Evolutionary conservation across 92 coral and sea anemone genomes (phyloP).

Genomic region (Zoanthus solanderi): DNA sequence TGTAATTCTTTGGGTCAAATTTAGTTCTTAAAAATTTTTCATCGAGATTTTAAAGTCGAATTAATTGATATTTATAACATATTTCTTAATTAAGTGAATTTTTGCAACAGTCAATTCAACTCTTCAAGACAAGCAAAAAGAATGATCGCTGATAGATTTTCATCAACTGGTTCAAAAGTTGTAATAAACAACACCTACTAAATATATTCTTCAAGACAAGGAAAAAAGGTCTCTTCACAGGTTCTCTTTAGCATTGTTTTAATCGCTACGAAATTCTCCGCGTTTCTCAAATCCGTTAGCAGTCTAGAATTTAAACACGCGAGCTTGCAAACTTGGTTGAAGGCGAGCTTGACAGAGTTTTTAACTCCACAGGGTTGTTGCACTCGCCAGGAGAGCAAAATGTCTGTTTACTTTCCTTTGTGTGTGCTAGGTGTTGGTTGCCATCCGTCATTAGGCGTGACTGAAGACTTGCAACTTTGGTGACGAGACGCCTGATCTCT

Average conservation of each 20-base stretch:
- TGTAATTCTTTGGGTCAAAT: too few species aligned
- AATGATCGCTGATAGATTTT: background rate
- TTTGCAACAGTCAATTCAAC: too few species aligned
- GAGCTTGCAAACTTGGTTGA: conserved; percentile 75
- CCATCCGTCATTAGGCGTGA: conserved; percentile 83
- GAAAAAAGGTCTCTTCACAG: background rate
- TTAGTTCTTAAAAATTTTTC: too few species aligned
- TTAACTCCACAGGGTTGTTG: conserved; percentile 53
- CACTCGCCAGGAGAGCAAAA: conserved; percentile 24
- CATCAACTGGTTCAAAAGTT: background rate
- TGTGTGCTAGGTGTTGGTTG: conserved; percentile 70
- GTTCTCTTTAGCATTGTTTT: background rate
- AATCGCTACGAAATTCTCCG: too few species aligned
- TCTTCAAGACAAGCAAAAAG: background rate
- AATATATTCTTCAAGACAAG: background rate
- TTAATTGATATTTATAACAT: too few species aligned
- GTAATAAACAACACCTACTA: background rate
- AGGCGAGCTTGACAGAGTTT: conserved; percentile 71
- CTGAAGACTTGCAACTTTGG: conserved; percentile 78
- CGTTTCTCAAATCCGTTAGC: too few species aligned
- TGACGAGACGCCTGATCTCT: conserved; percentile 80
- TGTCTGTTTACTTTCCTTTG: conserved; percentile 7
- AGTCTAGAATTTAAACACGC: conserved; percentile 47
- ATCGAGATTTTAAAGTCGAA: too few species aligned
- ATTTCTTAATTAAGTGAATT: too few species aligned